These are phyloP conservation scores for Phylloscopus collybita DNA, from an alignment of 2,797 vertebrate genomes.

Conservation along the genomic window DNA sequence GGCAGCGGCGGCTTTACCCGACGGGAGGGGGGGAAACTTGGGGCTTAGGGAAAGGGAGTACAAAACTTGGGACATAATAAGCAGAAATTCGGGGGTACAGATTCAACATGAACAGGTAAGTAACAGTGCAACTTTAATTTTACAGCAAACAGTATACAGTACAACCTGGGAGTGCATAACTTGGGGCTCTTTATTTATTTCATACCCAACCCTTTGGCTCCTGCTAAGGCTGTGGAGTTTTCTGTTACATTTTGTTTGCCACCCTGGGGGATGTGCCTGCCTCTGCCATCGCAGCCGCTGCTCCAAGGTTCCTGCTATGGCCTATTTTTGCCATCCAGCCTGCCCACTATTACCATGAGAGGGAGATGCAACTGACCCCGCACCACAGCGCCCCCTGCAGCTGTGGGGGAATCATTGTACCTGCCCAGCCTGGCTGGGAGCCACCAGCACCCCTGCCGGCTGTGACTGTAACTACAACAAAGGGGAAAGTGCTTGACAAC, in stretches of 20 bases:
- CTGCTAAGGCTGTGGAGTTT: neutral
- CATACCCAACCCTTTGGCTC: no score
- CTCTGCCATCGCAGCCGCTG: neutral
- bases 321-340: neutral
- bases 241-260: neutral
- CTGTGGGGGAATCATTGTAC: fast-evolving
- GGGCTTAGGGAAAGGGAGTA: no score
- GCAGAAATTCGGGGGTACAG: no score
- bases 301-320: neutral
- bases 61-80: no score
- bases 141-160: no score
- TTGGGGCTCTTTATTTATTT: no score
- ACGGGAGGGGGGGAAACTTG: no score
- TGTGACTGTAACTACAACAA: fast-evolving
- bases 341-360: fast-evolving
- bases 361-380: fast-evolving
- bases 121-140: no score
- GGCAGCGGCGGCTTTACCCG: no score
- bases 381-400: neutral
- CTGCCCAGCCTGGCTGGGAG: neutral
- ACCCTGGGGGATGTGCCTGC: neutral
- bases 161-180: no score
- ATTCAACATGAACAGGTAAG: no score
- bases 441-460: neutral
- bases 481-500: fast-evolving